phyloP scores from a whole-genome alignment of 2,797 vertebrate genomes.

The Cossypha niveicapilla region DNA sequence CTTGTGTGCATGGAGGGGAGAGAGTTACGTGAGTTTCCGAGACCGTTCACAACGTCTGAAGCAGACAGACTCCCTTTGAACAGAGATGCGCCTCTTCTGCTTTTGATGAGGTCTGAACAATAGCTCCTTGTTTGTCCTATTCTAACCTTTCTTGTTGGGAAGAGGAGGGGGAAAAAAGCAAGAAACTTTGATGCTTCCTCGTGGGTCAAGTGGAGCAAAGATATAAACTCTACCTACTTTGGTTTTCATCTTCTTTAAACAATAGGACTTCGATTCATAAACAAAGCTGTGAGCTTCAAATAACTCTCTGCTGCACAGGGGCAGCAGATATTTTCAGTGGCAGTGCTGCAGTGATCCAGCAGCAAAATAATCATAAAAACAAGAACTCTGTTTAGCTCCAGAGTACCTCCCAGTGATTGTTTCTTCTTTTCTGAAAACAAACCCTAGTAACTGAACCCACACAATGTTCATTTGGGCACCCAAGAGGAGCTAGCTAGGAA shows the following conservation, averaged over 20 bases:
- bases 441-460: neutral
- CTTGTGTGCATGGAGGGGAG: neutral
- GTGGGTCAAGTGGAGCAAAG: neutral
- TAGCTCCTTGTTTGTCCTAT: neutral
- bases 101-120: conserved; percentile 29
- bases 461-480: neutral
- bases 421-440: neutral
- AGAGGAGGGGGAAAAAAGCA: neutral
- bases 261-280: neutral
- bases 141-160: neutral
- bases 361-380: neutral
- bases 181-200: neutral
- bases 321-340: neutral
- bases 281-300: neutral
- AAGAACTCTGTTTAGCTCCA: neutral
- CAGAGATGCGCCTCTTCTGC: neutral
- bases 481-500: neutral
- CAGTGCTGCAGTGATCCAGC: neutral
- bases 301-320: neutral
- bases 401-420: neutral
- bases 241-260: neutral
- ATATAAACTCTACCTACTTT: neutral
- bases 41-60: neutral
- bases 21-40: neutral
- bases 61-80: conserved; percentile 21